Evolutionary conservation across 2,797 vertebrate genomes (phyloP).

Genomic region (Myoxocephalus aenaeus): DNA sequence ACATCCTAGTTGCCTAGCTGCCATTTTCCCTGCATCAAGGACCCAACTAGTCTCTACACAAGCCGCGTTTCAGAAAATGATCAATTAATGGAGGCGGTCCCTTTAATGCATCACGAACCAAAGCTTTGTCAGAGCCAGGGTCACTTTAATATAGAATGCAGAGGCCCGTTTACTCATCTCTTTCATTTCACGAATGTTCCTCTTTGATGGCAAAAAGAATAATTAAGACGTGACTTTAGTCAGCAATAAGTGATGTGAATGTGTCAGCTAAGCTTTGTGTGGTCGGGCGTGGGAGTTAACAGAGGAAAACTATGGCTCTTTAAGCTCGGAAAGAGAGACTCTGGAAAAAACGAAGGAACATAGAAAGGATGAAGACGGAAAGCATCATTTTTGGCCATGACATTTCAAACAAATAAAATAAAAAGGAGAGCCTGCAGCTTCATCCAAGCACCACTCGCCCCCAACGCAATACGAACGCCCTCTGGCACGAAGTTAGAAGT

Average conservation of each 20-base stretch:
- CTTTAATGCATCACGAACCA: constrained; percentile 10
- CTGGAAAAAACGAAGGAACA: background rate
- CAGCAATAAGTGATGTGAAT: background rate
- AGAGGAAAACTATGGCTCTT: constrained; percentile 13
- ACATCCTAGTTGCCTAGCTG: constrained; percentile 77
- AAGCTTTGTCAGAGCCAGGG: constrained; percentile 18
- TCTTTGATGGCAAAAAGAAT: background rate
- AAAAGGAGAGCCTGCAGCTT: background rate
- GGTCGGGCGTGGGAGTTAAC: constrained; percentile 3
- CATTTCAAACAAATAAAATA: constrained; percentile 10
- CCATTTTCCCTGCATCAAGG: constrained; percentile 66
- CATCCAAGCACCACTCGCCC: background rate
- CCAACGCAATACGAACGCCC: background rate
- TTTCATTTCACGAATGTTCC: constrained; percentile 10
- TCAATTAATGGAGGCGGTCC: constrained; percentile 31
- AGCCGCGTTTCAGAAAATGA: constrained; percentile 32
- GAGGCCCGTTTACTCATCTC: constrained; percentile 12
- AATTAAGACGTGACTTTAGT: background rate
- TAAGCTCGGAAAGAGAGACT: constrained; percentile 19
- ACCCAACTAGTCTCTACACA: constrained; percentile 30
- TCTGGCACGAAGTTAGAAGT: background rate
- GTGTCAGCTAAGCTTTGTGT: constrained; percentile 14
- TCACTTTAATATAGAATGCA: background rate
- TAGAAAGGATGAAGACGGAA: constrained; percentile 22
- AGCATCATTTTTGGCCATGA: background rate